Base-by-base conservation (phyloP, 2,797 vertebrate genomes). In the Triplophysa bombifrons region DNA sequence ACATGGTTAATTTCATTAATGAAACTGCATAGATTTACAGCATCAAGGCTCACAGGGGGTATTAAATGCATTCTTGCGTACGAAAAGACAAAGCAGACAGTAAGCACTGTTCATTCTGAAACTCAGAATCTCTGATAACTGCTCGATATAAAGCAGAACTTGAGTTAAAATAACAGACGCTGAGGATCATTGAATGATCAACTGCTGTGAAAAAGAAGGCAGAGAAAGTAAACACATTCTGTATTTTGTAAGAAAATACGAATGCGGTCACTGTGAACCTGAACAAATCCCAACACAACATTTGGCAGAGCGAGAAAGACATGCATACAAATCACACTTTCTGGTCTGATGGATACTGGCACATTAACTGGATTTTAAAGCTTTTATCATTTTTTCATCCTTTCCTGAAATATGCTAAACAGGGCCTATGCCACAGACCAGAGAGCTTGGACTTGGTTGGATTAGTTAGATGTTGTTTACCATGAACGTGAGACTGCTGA, bases 401-500 rank as follows among this genome's bases (percentile, higher is more conserved):
- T 19, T 13, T 13, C 48, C 27, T 58, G 10, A 80, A 73, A 30
- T 6, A 2, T 7, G 13, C 30, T 61, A 38, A 30, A 27, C 3
- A 1, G 19, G 41, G 66, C 55, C 65, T 46, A 14, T 12, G 27
- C 55, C 16, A 46, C 63, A 82, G 64, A 82, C 25, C 76, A 73
- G 27, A 81, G 25, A 73, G 60, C 70, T 41, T 72, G 7, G 64
- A 34, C 41, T 9, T 61, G 41, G 14, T 34, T 72, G 1, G 13
- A 77, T 25, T 73, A 5, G 19, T 48, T 14, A 48, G 46, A 48
- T 51, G 50, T 22, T 50, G n/a, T 94, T 96, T 92, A 99, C 98
- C 98, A 10, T 99, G 98, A 8, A 99, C 97, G 2, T 99, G 98
- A 69, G 97, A 98, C 90, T 99, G 98, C 85, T 99, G 98, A 89